Evolutionary conservation across 1,140 invertebrate genomes (phyloP).

Genomic region (Procambarus virginalis): DNA sequence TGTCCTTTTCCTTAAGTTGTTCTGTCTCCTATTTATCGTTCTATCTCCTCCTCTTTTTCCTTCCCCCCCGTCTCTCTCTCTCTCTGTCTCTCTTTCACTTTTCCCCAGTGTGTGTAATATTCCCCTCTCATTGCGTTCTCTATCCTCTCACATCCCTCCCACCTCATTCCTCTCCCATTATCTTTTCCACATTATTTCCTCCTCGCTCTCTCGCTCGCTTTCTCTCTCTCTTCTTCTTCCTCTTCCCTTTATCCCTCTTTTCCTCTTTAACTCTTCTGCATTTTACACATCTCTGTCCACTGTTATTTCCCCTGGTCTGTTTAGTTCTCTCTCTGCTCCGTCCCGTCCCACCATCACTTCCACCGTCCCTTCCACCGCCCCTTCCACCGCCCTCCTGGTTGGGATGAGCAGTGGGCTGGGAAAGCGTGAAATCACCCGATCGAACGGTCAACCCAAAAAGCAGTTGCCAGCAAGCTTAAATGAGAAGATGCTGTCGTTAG

Average conservation of each 20-base stretch:
- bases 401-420: background rate
- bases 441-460: background rate
- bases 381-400: background rate
- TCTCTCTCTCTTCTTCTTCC: background rate
- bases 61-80: too few species aligned
- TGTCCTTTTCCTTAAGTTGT: too few species aligned
- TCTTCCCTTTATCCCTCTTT: background rate
- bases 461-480: too few species aligned
- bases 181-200: too few species aligned
- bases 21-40: too few species aligned
- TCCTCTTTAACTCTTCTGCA: background rate
- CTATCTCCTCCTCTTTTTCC: too few species aligned
- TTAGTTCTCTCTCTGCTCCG: background rate
- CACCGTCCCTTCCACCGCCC: background rate
- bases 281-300: background rate
- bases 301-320: background rate
- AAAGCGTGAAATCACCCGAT: slow-evolving; percentile 7
- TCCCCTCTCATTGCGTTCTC: too few species aligned
- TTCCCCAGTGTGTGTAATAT: too few species aligned
- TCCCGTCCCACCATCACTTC: background rate
- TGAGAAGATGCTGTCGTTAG: too few species aligned
- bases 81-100: too few species aligned
- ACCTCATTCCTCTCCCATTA: too few species aligned
- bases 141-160: too few species aligned
- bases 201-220: background rate